These are phyloP conservation scores for Serinus canaria DNA, from an alignment of 2,113 vertebrate genomes.

Conservation along the genomic window DNA sequence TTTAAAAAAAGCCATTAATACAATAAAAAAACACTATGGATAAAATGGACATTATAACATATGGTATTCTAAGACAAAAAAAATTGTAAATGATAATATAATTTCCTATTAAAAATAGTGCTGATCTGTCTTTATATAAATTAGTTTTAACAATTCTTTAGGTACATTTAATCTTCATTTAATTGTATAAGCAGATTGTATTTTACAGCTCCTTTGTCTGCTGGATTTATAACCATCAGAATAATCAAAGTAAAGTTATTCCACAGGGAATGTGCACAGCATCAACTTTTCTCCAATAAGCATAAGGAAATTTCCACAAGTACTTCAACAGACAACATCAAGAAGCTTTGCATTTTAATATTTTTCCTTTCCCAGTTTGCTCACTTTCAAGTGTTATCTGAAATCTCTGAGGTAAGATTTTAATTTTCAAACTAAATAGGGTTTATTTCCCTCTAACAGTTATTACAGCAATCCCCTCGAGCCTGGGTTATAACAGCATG, in stretches of 20 bases:
- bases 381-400: background rate
- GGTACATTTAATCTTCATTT: background rate
- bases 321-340: background rate
- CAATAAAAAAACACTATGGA: background rate
- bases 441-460: background rate
- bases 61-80: background rate
- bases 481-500: background rate
- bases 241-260: background rate
- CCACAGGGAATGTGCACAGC: background rate
- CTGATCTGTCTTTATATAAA: background rate
- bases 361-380: background rate
- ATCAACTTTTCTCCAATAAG: background rate
- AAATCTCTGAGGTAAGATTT: conserved; percentile 11
- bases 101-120: background rate
- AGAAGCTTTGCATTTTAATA: background rate
- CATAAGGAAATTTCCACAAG: background rate
- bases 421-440: conserved; percentile 1
- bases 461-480: background rate
- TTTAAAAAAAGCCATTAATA: background rate
- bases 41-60: background rate
- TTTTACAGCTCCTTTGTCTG: background rate
- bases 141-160: background rate
- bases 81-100: background rate
- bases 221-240: background rate
- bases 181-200: background rate